Percentiles rank a stretch among this genome's conserved stretches.
These are phyloP conservation scores for Heliocidaris tuberculata DNA, from an alignment of 35 echinoderm and acorn worm genomes.

Conservation along the genomic window DNA sequence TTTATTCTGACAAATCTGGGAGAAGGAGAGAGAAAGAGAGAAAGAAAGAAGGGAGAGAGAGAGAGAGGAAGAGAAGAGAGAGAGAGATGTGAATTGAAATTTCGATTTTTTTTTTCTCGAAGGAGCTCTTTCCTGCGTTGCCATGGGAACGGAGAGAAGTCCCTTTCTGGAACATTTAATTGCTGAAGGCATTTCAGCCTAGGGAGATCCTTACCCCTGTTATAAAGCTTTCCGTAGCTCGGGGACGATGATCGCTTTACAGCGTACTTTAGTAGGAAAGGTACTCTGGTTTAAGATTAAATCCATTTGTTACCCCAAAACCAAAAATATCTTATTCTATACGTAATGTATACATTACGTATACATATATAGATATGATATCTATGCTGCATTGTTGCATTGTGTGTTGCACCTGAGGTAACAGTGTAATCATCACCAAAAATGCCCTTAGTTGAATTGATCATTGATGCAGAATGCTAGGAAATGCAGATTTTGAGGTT, in stretches of 20 bases:
- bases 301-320: background rate
- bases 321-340: background rate
- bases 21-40: background rate
- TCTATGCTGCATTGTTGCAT: too few species aligned
- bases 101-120: background rate
- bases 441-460: too few species aligned
- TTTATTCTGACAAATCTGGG: background rate
- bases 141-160: background rate
- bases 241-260: background rate
- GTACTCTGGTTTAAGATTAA: background rate
- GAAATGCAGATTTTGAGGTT: too few species aligned
- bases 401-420: too few species aligned
- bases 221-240: background rate
- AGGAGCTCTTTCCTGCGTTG: slow-evolving; percentile 8
- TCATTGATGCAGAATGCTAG: too few species aligned
- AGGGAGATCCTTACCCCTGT: background rate
- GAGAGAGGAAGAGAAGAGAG: background rate
- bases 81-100: background rate
- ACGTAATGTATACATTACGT: too few species aligned
- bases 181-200: background rate
- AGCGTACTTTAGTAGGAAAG: background rate
- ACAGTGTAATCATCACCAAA: too few species aligned
- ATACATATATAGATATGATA: too few species aligned
- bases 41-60: too few species aligned
- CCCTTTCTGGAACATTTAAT: slow-evolving; percentile 10